Evolutionary conservation across 2,888 invertebrate genomes (phyloP).

Genomic region (Volucella bombylans): DNA sequence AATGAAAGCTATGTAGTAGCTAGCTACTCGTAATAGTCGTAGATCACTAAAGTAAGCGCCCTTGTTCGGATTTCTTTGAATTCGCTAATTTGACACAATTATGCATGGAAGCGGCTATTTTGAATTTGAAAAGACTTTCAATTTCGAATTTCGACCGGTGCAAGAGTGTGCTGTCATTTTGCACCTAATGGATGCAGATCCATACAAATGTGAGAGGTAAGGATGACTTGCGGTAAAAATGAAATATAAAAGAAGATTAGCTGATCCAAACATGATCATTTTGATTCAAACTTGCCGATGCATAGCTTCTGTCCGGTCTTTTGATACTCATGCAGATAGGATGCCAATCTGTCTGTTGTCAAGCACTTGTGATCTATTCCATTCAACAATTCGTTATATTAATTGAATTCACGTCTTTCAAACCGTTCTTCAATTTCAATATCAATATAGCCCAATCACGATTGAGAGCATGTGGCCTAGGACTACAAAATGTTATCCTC

Average conservation of each 20-base stretch:
- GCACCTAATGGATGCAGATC: constrained; percentile 1
- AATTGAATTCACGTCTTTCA: no score
- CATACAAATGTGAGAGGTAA: not conserved
- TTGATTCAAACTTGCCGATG: not conserved
- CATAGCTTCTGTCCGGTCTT: not conserved
- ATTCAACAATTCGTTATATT: no score
- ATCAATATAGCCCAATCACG: no score
- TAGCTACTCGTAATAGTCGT: not conserved
- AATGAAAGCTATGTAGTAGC: constrained; percentile 1
- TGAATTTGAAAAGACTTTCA: constrained; percentile 2
- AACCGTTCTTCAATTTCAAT: no score
- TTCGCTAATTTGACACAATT: constrained; percentile 25
- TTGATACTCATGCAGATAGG: no score
- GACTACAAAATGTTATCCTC: no score
- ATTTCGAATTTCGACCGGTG: not conserved
- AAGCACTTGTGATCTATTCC: no score
- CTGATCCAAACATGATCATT: not conserved
- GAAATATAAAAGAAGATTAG: constrained; percentile 24
- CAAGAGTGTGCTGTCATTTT: not conserved
- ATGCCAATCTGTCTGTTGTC: no score
- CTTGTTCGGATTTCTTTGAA: constrained; percentile 22
- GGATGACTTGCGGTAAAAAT: not conserved
- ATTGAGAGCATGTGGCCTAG: no score
- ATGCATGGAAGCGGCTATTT: constrained; percentile 6
- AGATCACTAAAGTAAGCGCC: not conserved